These are phyloP conservation scores for Xestia sexstrigata DNA, from an alignment of 2,888 invertebrate genomes.

Conservation along the genomic window DNA sequence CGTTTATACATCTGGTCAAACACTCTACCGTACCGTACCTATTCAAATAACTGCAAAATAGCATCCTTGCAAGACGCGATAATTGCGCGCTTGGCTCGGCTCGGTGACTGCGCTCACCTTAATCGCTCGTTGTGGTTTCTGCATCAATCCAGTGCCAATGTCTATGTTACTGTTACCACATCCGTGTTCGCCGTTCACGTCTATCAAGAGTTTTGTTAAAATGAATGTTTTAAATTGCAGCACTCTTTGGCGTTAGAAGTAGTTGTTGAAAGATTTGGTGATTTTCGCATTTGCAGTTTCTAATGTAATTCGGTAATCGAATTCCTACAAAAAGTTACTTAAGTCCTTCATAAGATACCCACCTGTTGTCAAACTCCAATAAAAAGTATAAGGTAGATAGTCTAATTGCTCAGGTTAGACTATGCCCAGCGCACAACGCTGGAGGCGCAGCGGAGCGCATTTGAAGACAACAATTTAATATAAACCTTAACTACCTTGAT, in stretches of 20 bases:
- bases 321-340: background rate
- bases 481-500: too few species aligned
- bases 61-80: constrained; percentile 15
- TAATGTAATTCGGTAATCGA: background rate
- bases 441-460: too few species aligned
- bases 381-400: too few species aligned
- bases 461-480: too few species aligned
- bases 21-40: too few species aligned
- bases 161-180: constrained; percentile 18
- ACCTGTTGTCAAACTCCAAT: too few species aligned
- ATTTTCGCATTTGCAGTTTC: background rate
- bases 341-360: background rate
- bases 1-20: background rate
- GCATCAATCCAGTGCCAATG: constrained; percentile 32
- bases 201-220: background rate
- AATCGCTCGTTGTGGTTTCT: constrained; percentile 35
- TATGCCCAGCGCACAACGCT: too few species aligned
- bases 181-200: background rate
- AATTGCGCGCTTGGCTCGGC: constrained; percentile 15
- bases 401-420: background rate
- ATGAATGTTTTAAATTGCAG: background rate
- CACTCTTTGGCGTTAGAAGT: constrained; percentile 13
- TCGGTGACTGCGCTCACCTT: constrained; percentile 23
- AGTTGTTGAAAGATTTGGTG: constrained; percentile 1
- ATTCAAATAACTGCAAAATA: constrained; percentile 10